Base-by-base conservation (phyloP, 1,140 invertebrate species). In the Cotesia glomerata region DNA sequence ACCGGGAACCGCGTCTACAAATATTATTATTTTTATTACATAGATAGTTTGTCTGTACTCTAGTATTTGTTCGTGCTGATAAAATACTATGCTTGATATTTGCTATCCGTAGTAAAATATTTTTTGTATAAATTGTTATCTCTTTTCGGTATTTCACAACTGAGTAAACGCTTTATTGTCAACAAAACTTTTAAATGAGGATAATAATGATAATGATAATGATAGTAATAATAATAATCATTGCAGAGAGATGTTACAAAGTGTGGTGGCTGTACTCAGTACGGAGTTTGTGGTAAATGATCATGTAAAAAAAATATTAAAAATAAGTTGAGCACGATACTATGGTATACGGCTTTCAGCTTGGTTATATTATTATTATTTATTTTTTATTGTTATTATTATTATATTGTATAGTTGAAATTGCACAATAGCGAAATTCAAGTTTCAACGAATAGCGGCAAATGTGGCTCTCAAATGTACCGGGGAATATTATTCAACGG, bases 351-450 rank as follows among this genome's bases (percentile, higher is more conserved):
- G 1, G 26, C 26, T 26, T 26, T 26, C 26, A 26, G 26, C 26
- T 26, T 26, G 26, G 26, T 26, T 26, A 26, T 26, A 45, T 45
- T 45, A 45, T 45, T 45, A 45, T 45, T 39, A 39, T 39, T 39
- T 39, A 39, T 39, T 39, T 8, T 39, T 39, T 39, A 39, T 54
- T 54, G 51, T 16, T 16, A 54, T 54, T 54, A 54, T 54, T 54
- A 1, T 45, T 54, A 54, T 54, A 13, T 54, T 16, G 13, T 16
- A 36, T 45, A 64, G 62, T 26, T 65, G 63, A 14, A 65, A 65
- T 65, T 39, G 39, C 39, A 39, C 16, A 65, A 67, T 67, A 9
- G 49, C 16, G 34, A 36, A 62, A 62, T 62, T 62, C 26, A 26
- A 35, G 52, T 39, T 49, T 67, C 16, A 16, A 45, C 11, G 14